Base-by-base conservation (phyloP, 1,140 invertebrate species). In the Hirudo medicinalis region DNA sequence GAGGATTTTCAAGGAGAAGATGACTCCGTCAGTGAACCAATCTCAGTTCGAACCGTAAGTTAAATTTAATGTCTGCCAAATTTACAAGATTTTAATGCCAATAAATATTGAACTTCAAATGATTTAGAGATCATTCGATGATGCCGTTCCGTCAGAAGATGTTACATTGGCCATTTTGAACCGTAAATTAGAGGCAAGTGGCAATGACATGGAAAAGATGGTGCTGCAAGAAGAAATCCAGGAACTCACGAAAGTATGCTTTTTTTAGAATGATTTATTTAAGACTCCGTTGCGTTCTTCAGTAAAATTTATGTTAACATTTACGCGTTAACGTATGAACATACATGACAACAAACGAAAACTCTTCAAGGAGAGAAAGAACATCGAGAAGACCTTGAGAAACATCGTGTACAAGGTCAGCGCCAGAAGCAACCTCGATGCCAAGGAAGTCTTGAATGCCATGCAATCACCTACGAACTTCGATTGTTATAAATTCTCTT, bases 121-220 rank as follows among this genome's bases (percentile, higher is more conserved):
- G 60, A 53, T 60, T 32, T 67, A 27, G 72, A 29, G 43, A 49
- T 71, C 82, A 83, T 76, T 78, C 79, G 36, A 49, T 17, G 43
- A 49, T 49, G 43, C 43, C 15, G 79, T 83, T 6, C 77, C 78
- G 27, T 76, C 78, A 54, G 76, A 76, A 57, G 79, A 84, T 74
- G 82, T 83, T 13, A 77, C 78, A 27, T 17, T 82, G 19, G 75
- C 74, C 27, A 79, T 83, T 72, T 68, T 82, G 15, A 60, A 77
- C 27, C 76, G 76, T 29, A 78, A 78, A 74, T 54, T 82, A 25
- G 29, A 71, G 25, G 60, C 40, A 15, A 71, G 75, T 19, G 71
- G 60, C 57, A 57, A 72, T 27, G 68, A 66, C 22, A 72, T 74
- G 36, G 75, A 76, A 72, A 72, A 72, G n/a, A 66, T 70, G 22